Base-by-base conservation (phyloP, 1,140 invertebrate species). In the Musca vetustissima region DNA sequence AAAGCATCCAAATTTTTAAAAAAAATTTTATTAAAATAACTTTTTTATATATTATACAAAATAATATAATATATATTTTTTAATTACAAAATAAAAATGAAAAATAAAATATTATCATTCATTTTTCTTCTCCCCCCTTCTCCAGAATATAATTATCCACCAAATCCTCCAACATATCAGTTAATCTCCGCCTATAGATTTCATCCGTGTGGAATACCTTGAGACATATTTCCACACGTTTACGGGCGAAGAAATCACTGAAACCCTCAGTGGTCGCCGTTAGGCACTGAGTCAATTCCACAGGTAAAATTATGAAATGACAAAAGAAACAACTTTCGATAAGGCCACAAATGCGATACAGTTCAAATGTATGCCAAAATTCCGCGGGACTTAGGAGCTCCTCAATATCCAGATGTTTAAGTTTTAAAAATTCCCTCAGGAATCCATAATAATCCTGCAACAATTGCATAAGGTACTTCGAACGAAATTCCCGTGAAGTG, bases 251-350 rank as follows among this genome's bases (percentile, higher is more conserved):
- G 47, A 84, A 78, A 69, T 77, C 82, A n/a, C 70, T 72, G 69
- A 77, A 76, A 1, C 69, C 83, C 65, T 84, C 79, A 7, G 82
- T 75, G 15, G 83, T 72, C 32, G 72, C 68, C 50, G 84, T 84
- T 24, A 85, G 28, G 67, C 80, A 72, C 69, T 78, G 73, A 28
- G 77, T 81, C 22, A 73, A 77, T 8, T 80, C 71, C 3, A 73
- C 69, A 21, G 76, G 78, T 61, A 86, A 78, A 1, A 80, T 70
- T 17, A 80, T 73, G 70, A 86, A 75, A 61, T 85, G 85, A 3
- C 83, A 79, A 69, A 87, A 85, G 50, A 87, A 67, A 9, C 79
- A 77, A 55, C 84, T 84, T 74, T 87, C 85, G 8, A 84, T 86
- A 11, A 86, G 73, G 21, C 81, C 86, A 72, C 82, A 81, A 17